A percentile compares a stretch with the other conserved stretches of the same genome.
Conservation (phyloP, 2,797 vertebrate genomes). For the Tragopan temminckii region DNA sequence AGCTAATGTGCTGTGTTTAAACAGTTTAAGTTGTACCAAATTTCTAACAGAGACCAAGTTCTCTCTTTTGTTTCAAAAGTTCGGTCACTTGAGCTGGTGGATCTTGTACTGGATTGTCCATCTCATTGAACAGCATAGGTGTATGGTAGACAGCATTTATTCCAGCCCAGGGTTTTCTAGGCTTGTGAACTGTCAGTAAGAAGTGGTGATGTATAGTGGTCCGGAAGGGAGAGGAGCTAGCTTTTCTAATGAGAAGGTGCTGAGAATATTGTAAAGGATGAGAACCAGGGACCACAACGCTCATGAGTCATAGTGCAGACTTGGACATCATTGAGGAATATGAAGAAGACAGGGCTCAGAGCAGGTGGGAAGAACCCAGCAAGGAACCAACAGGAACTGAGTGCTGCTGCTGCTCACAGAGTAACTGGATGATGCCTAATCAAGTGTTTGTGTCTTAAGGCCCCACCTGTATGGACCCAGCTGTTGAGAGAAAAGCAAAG, state of each 20-base stretch:
- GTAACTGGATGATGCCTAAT: not conserved
- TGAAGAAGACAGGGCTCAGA: not conserved
- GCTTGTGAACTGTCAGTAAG: accelerated
- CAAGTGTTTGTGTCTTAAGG: accelerated
- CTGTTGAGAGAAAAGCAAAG: not conserved
- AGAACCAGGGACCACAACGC: too few relatives aligned
- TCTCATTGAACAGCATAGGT: not conserved
- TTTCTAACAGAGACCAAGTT: not conserved
- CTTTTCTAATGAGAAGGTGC: not conserved
- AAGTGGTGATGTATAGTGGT: not conserved
- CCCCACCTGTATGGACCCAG: accelerated
- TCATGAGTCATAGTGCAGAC: not conserved
- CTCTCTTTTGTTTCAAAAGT: not conserved
- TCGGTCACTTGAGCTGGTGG: not conserved
- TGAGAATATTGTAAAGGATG: accelerated
- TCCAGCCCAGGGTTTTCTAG: not conserved
- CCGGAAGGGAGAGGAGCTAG: not conserved
- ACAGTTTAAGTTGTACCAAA: not conserved
- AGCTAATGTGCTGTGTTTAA: not conserved
- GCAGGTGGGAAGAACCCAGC: not conserved
- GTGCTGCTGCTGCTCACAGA: not conserved
- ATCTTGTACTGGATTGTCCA: not conserved
- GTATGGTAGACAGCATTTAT: not conserved
- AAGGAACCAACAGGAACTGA: not conserved
- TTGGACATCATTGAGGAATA: not conserved